Percentiles rank a stretch among this genome's conserved stretches.
These are phyloP conservation scores for Eurypyga helias DNA, from an alignment of 2,113 vertebrate species.

Conservation along the genomic window DNA sequence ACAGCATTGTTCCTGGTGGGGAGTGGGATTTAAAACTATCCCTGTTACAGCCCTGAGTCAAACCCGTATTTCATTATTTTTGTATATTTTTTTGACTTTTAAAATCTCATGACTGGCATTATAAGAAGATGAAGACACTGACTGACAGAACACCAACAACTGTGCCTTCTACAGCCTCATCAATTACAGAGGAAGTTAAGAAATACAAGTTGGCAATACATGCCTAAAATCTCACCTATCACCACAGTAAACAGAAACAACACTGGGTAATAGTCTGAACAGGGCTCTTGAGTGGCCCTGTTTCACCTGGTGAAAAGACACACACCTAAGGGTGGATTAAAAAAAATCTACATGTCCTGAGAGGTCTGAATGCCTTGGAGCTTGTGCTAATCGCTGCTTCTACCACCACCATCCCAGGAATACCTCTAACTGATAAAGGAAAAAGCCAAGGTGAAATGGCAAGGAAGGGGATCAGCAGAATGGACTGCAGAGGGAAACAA, in stretches of 20 bases:
- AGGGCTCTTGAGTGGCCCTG: background rate
- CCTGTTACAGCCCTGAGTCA: background rate
- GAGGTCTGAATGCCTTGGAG: background rate
- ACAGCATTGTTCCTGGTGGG: background rate
- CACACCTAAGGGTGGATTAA: background rate
- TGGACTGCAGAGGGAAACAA: background rate
- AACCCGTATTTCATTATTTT: background rate
- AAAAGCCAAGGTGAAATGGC: background rate
- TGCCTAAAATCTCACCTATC: background rate
- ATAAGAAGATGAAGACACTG: background rate
- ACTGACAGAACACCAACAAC: background rate
- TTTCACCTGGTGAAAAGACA: background rate
- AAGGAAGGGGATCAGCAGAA: accelerated
- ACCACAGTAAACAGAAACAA: background rate
- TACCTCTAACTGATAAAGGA: background rate
- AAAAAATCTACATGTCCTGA: background rate
- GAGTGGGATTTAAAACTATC: background rate
- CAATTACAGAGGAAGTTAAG: background rate
- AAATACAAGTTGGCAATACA: background rate
- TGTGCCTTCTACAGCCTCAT: background rate
- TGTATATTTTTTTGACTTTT: background rate
- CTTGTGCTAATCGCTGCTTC: background rate
- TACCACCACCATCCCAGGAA: background rate
- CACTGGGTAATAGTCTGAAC: background rate
- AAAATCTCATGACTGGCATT: background rate